phyloP scores from a whole-genome alignment of 2,797 vertebrate species.

The Hapalemur alaotrensis region DNA sequence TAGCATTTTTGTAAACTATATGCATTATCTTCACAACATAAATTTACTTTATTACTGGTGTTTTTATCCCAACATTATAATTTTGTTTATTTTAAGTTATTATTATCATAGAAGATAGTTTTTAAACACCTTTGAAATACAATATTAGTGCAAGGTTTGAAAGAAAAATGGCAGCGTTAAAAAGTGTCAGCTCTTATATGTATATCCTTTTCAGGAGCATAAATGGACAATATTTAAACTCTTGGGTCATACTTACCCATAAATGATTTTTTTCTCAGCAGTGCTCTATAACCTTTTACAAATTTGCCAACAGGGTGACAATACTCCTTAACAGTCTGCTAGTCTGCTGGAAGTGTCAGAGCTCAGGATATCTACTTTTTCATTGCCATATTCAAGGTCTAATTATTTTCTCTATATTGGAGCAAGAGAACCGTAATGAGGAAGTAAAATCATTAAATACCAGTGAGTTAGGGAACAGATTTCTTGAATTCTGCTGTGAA shows the following conservation, averaged over 20 bases:
- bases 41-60: slow-evolving; percentile 7
- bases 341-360: not conserved
- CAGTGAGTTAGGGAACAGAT: slow-evolving; percentile 10
- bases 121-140: not conserved
- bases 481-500: slow-evolving; percentile 37
- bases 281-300: slow-evolving; percentile 51
- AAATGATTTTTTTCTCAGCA: slow-evolving; percentile 10
- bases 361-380: slow-evolving; percentile 57
- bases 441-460: slow-evolving; percentile 53
- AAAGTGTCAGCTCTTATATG: not conserved
- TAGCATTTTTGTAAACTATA: slow-evolving; percentile 30
- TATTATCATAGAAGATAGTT: not conserved
- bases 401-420: slow-evolving; percentile 61
- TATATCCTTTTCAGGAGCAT: not conserved
- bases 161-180: not conserved
- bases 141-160: not conserved
- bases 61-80: slow-evolving; percentile 57
- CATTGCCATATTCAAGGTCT: slow-evolving; percentile 48
- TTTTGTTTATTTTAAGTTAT: slow-evolving; percentile 47
- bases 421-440: slow-evolving; percentile 56
- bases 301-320: not conserved
- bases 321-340: not conserved
- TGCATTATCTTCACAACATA: slow-evolving; percentile 42
- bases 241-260: slow-evolving; percentile 27
- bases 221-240: not conserved